phyloP scores from a whole-genome alignment of 2,888 invertebrate species.

The Synergus laeviventris region DNA sequence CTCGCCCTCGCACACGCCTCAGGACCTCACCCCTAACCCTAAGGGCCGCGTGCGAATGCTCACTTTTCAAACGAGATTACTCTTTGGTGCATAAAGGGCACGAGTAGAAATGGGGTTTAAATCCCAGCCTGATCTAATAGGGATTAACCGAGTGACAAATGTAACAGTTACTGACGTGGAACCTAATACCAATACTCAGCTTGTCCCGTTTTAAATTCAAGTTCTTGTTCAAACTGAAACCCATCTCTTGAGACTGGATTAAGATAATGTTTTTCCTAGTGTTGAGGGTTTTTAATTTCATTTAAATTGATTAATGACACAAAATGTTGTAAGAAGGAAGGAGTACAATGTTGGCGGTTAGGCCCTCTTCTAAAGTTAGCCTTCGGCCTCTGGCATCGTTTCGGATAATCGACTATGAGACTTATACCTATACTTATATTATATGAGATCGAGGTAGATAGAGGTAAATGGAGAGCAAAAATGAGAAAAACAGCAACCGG shows the following conservation, averaged over 20 bases:
- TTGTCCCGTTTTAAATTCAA: conserved; percentile 50
- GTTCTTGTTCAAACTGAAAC: neutral
- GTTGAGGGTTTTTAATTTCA: neutral
- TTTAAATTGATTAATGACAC: conserved; percentile 8
- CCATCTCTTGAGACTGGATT: neutral
- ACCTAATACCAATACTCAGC: conserved; percentile 55
- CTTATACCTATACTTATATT: conserved; percentile 67
- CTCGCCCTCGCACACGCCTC: neutral
- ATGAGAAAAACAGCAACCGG: conserved; percentile 65
- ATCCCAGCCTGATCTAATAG: conserved; percentile 73
- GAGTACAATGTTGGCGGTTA: conserved; percentile 51
- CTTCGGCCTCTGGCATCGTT: conserved; percentile 64
- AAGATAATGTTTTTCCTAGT: too few relatives aligned
- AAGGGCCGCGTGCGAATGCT: conserved; percentile 55
- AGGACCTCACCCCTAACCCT: neutral
- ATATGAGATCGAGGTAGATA: conserved; percentile 69
- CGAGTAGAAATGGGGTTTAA: conserved; percentile 63
- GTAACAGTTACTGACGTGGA: conserved; percentile 71
- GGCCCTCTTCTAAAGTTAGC: conserved; percentile 50
- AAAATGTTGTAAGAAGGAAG: neutral
- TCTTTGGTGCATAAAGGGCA: conserved; percentile 63
- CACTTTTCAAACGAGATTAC: conserved; percentile 74
- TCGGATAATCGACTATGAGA: conserved; percentile 64
- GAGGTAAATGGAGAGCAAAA: conserved; percentile 62
- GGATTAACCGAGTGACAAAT: conserved; percentile 74